phyloP scores from a whole-genome alignment of 2,888 invertebrate genomes.

The Eudemis profundana region DNA sequence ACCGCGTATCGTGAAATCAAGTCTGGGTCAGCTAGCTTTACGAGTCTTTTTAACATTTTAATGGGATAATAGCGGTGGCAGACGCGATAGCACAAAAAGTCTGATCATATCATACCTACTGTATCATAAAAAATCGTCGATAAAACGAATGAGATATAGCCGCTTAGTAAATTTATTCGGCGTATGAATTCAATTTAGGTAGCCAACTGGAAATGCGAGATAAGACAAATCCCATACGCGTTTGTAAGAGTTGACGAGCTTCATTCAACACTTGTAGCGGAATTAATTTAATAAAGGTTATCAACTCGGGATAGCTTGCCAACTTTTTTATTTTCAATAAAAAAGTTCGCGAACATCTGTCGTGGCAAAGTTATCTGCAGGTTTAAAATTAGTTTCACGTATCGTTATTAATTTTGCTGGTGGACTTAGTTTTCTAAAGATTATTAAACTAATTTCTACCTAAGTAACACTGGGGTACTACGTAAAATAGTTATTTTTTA shows the following conservation, averaged over 20 bases:
- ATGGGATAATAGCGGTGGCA: constrained; percentile 30
- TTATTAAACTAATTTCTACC: too few relatives aligned
- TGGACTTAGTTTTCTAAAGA: constrained; percentile 16
- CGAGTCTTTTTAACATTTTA: constrained; percentile 39
- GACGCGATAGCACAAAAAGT: constrained; percentile 12
- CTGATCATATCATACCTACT: constrained; percentile 3
- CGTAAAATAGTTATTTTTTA: background rate
- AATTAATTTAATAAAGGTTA: constrained; percentile 41
- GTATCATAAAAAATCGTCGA: constrained; percentile 51
- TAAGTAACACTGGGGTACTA: too few relatives aligned
- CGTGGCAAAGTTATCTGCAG: constrained; percentile 44
- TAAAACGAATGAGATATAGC: constrained; percentile 62
- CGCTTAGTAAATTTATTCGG: constrained; percentile 68
- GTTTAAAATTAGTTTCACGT: constrained; percentile 49
- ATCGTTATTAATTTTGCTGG: constrained; percentile 42
- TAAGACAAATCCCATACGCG: constrained; percentile 64
- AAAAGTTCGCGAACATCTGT: constrained; percentile 50
- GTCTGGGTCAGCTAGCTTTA: constrained; percentile 38
- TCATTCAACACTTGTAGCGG: constrained; percentile 42
- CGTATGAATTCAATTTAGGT: constrained; percentile 61
- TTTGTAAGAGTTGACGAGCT: constrained; percentile 49
- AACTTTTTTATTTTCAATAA: constrained; percentile 41
- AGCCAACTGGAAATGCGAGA: constrained; percentile 71
- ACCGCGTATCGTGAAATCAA: constrained; percentile 41
- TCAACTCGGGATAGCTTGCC: constrained; percentile 23